Evolutionary conservation across 1,140 invertebrate species (phyloP), one percentile per base, ranked within the genome.

Genomic region (Cydia fagiglandana): DNA sequence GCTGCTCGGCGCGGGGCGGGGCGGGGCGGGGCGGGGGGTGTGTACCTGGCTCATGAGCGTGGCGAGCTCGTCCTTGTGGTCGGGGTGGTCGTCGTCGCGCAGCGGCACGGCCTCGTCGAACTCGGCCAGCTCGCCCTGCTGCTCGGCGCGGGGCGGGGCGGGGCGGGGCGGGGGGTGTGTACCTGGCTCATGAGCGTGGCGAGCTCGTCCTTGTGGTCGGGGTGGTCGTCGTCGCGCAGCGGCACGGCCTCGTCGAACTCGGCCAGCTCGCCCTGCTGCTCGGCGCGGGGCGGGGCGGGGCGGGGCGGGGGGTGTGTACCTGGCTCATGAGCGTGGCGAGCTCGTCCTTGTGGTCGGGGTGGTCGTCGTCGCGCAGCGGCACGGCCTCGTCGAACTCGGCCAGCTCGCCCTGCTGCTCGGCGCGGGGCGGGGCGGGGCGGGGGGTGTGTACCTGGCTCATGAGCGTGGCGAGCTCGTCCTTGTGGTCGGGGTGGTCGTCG

Each of bases 211-310:
- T 99, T 97, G 30, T 98, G 91, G 81, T 89, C 47, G 94, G 94
- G 90, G 53, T 84, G 93, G 45, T 95, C 95, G 17, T 94, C 94
- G 10, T 96, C 96, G 61, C 97, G 96, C 66, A 98, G 94, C n/a
- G 98, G 98, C 93, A 99, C 97, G 85, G 96, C 97, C 93, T 99
- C 98, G 94, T 99, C 98, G 93, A 99, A 99, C 91, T 99, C 98
- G 0, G 97, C 98, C 76, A 99, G 93, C 89, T 99, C 98, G 13
- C 97, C 98, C 64, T 96, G 97, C 76, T 97, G 97, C 93, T 99
- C 98, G 4, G 97, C 97, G 83, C 97, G n/a, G 97, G 0, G 98
- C 98, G 6, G 96, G 97, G 87, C 95, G n/a, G n/a, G n/a, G 95
- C 2, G 98, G 97, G 7, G 98, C 99, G n/a, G n/a, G n/a, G n/a